phyloP scores from a whole-genome alignment of 2,113 vertebrate genomes.

The Rousettus leschenaultii region DNA sequence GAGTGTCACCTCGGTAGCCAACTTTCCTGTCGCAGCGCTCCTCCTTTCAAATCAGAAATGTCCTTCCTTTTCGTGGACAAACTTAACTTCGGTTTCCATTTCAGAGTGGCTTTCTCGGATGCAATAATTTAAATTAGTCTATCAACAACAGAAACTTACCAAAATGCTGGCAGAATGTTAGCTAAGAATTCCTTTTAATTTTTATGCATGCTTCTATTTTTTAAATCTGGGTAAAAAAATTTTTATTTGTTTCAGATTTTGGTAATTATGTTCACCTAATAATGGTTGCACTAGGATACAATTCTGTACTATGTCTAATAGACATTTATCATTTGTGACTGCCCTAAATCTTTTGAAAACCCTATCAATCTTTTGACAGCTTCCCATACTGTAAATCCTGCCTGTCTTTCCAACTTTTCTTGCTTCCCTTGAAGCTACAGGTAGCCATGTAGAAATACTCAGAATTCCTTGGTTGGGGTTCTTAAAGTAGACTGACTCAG shows the following conservation, averaged over 20 bases:
- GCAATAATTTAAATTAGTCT: background rate
- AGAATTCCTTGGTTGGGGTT: background rate
- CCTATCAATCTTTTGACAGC: background rate
- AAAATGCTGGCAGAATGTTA: background rate
- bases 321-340: background rate
- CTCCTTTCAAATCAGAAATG: background rate
- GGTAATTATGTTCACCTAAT: background rate
- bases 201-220: background rate
- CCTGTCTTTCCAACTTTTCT: background rate
- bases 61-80: background rate
- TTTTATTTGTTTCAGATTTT: background rate
- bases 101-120: background rate
- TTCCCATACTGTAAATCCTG: background rate
- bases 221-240: background rate
- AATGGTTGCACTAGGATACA: background rate
- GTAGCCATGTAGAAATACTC: background rate
- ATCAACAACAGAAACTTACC: background rate
- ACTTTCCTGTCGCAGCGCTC: too few relatives aligned
- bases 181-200: background rate
- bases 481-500: background rate
- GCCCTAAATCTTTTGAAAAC: background rate
- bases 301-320: background rate
- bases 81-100: background rate
- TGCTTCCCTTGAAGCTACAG: background rate
- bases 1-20: too few relatives aligned